Evolutionary conservation across 2,797 vertebrate species (phyloP), one percentile per base, ranked within the genome.

Genomic region (Poeciliopsis presidionis): DNA sequence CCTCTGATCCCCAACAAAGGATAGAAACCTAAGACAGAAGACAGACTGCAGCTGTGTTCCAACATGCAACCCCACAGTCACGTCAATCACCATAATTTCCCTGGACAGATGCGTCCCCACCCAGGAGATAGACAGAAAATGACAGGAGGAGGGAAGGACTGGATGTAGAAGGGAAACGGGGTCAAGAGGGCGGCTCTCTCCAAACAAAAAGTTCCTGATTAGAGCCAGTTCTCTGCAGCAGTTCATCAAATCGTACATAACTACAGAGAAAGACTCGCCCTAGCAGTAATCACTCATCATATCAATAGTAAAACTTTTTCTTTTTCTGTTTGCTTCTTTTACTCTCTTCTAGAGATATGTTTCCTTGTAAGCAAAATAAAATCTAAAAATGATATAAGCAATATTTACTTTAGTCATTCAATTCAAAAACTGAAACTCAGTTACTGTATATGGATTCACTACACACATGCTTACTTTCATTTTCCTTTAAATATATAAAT

Each of bases 1-100:
- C 90, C 90, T 77, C 72, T 87, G 77, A 89, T 81, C 90, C 80
- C 77, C 53, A 85, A 81, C 79, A 83, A 74, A 90, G 85, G 75
- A 47, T 65, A 79, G 76, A 86, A 89, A 92, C 87, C 86, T 81
- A 79, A 90, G 59, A 79, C 80, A 55, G 87, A 84, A 73, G 90
- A 90, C 88, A 65, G 84, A 63, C 77, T 90, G 82, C 91, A 89
- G 88, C 91, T 89, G 91, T 87, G 89, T 81, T 89, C 76, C 74
- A 72, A 88, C 89, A 85, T 83, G 83, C 74, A 81, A 76, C 83
- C 80, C 81, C 59, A 81, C 65, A 25, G 73, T 74, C 72, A 77
- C 75, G 81, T 79, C 85, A 89, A 74, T 91, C 84, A 83, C 73
- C 85, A 87, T 90, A 87, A 94, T 93, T 88, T 86, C 51, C 81